Conservation (phyloP, 1,140 invertebrate species). For the Lycorma delicatula region DNA sequence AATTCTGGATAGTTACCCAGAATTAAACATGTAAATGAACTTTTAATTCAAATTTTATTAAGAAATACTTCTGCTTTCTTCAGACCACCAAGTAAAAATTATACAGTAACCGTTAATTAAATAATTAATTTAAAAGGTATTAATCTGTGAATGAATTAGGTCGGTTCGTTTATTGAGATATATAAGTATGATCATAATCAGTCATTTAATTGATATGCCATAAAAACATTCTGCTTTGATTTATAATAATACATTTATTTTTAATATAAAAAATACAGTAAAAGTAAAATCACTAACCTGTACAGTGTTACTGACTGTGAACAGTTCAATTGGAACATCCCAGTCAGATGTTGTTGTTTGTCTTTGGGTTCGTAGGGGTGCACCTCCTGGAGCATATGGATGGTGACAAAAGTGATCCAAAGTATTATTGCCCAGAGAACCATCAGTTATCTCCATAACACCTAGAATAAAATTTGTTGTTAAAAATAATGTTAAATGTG, state of each 20-base stretch:
- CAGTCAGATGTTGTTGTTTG: not conserved
- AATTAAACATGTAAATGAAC: too few species aligned
- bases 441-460: conserved; percentile 46
- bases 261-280: not conserved
- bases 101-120: too few species aligned
- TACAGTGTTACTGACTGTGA: not conserved
- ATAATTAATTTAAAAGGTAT: too few species aligned
- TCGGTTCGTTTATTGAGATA: not conserved
- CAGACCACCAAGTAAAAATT: too few species aligned
- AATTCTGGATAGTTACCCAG: too few species aligned
- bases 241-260: not conserved
- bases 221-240: not conserved
- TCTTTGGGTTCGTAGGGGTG: not conserved
- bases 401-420: conserved; percentile 52
- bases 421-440: conserved; percentile 41
- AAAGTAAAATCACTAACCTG: not conserved
- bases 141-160: not conserved
- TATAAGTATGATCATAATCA: not conserved
- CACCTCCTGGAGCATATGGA: conserved; percentile 46
- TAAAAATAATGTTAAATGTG: too few species aligned
- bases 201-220: not conserved
- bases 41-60: too few species aligned
- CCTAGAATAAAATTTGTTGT: conserved; percentile 29
- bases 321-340: not conserved
- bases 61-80: too few species aligned